Percentiles rank a stretch among this genome's conserved stretches.
Evolutionary conservation across 2,113 vertebrate genomes (phyloP).

Genomic region (Narcine bancroftii): DNA sequence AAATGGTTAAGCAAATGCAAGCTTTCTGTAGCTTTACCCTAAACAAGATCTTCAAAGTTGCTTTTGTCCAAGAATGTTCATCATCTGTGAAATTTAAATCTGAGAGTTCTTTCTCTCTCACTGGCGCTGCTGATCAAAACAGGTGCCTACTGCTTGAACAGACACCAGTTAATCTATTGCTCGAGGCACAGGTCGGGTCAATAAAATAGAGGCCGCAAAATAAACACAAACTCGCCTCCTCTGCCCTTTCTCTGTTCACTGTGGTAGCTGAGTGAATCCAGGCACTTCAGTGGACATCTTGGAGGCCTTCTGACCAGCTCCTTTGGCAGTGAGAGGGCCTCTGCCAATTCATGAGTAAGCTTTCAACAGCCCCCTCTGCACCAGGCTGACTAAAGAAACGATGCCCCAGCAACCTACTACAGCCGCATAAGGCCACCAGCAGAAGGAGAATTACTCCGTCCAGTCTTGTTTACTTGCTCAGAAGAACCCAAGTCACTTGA

Average conservation of each 20-base stretch:
- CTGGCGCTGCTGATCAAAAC: slow-evolving; percentile 22
- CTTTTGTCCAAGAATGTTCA: slow-evolving; percentile 16
- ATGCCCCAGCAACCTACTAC: too few species aligned
- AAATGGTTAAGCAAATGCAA: neutral
- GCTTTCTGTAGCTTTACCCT: neutral
- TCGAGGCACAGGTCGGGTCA: slow-evolving; percentile 69
- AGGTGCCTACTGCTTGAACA: slow-evolving; percentile 57
- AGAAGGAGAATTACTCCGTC: neutral
- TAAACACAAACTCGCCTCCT: slow-evolving; percentile 62
- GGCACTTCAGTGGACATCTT: slow-evolving; percentile 47
- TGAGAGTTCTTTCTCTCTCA: neutral
- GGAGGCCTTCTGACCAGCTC: slow-evolving; percentile 43
- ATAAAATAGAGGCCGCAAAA: slow-evolving; percentile 61
- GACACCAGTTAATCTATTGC: slow-evolving; percentile 68
- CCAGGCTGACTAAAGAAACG: too few species aligned
- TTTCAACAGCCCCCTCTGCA: slow-evolving; percentile 37
- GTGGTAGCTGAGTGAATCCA: slow-evolving; percentile 51
- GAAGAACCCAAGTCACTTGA: neutral
- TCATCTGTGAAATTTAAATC: slow-evolving; percentile 18
- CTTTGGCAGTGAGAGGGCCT: slow-evolving; percentile 48
- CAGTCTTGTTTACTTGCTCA: neutral
- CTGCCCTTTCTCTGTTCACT: slow-evolving; percentile 66
- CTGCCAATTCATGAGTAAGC: slow-evolving; percentile 46
- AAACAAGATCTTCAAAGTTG: slow-evolving; percentile 25
- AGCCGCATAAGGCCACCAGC: too few species aligned